phyloP scores from a whole-genome alignment of 2,888 invertebrate species.

The Tenthredo amoena region DNA sequence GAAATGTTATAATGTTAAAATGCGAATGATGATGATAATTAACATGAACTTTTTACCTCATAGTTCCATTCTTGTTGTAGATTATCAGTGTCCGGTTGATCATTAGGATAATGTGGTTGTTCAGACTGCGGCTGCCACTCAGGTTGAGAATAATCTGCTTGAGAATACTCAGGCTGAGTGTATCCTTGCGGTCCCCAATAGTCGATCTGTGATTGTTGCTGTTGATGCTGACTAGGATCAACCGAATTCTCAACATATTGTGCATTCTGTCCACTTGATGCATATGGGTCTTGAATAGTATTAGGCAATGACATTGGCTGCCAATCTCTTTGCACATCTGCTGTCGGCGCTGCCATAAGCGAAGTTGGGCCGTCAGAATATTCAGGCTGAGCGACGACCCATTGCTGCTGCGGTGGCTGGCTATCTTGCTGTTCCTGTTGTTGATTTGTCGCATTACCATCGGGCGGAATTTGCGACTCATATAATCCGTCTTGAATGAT shows the following conservation, averaged over 20 bases:
- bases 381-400: slow-evolving; percentile 59
- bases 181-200: slow-evolving; percentile 68
- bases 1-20: slow-evolving; percentile 31
- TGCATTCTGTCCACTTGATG: slow-evolving; percentile 57
- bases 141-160: slow-evolving; percentile 63
- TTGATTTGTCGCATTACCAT: slow-evolving; percentile 55
- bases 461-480: slow-evolving; percentile 53
- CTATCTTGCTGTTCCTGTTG: slow-evolving; percentile 67
- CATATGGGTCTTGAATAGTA: slow-evolving; percentile 66
- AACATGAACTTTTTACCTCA: slow-evolving; percentile 70
- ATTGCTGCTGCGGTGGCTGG: slow-evolving; percentile 72
- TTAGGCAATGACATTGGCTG: slow-evolving; percentile 69
- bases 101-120: slow-evolving; percentile 63
- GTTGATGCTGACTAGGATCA: slow-evolving; percentile 66
- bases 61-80: slow-evolving; percentile 75
- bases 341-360: slow-evolving; percentile 66
- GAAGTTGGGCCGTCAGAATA: slow-evolving; percentile 68
- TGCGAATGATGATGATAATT: not conserved
- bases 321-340: slow-evolving; percentile 69
- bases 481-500: slow-evolving; percentile 68
- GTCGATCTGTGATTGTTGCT: slow-evolving; percentile 67
- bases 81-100: slow-evolving; percentile 69
- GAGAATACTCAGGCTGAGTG: slow-evolving; percentile 65
- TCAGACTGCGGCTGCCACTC: slow-evolving; percentile 69
- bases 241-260: slow-evolving; percentile 64